Evolutionary conservation across 2,113 vertebrate species (phyloP).

Genomic region (Isichthys henryi): DNA sequence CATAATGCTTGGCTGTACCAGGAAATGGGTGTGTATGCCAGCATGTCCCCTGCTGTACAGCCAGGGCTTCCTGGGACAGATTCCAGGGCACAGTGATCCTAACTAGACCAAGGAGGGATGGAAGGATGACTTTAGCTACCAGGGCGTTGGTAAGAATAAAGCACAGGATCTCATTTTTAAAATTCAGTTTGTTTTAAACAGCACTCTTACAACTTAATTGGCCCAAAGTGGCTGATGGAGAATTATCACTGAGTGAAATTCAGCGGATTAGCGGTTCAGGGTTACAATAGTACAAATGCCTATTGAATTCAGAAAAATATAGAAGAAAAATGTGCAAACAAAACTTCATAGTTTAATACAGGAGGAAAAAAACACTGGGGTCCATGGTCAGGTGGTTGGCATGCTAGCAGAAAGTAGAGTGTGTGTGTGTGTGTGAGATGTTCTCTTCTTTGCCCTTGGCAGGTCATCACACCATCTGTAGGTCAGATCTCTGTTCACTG

Average conservation of each 20-base stretch:
- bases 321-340: neutral
- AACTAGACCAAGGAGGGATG: neutral
- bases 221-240: neutral
- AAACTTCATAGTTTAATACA: neutral
- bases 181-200: neutral
- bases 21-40: neutral
- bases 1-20: neutral
- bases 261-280: neutral
- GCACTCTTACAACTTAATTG: neutral
- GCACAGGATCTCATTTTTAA: neutral
- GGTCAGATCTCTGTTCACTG: neutral
- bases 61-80: neutral
- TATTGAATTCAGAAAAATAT: neutral
- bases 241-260: neutral
- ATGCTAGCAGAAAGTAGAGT: neutral
- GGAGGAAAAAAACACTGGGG: neutral
- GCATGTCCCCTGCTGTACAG: neutral
- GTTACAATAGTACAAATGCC: neutral
- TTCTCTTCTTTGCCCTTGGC: neutral
- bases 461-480: neutral
- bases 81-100: neutral
- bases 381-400: neutral
- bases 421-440: neutral
- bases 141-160: neutral
- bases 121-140: neutral